phyloP scores from a whole-genome alignment of 1,140 invertebrate genomes.

The Ceratina calcarata region DNA sequence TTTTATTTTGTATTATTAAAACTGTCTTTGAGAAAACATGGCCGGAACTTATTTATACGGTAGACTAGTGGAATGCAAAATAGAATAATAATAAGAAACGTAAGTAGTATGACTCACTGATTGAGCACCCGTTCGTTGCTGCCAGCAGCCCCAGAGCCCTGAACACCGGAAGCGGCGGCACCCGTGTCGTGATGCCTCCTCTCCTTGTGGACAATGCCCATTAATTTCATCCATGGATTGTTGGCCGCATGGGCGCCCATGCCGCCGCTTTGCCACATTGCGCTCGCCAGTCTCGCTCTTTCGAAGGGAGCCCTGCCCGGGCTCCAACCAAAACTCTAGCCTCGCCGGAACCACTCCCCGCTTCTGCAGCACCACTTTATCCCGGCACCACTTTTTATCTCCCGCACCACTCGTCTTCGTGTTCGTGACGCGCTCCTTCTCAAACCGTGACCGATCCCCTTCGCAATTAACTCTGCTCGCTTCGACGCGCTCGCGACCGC shows the following conservation, averaged over 20 bases:
- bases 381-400: constrained; percentile 7
- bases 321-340: constrained; percentile 59
- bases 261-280: constrained; percentile 90
- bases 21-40: background rate
- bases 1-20: background rate
- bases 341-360: constrained; percentile 32
- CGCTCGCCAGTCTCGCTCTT: constrained; percentile 76
- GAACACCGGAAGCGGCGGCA: constrained; percentile 79
- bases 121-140: constrained; percentile 84
- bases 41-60: no score
- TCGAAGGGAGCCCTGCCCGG: constrained; percentile 68
- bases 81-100: background rate
- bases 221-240: constrained; percentile 91
- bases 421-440: background rate
- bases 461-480: background rate
- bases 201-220: constrained; percentile 90
- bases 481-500: background rate
- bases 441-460: background rate
- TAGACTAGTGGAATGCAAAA: background rate
- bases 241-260: constrained; percentile 87
- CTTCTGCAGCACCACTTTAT: constrained; percentile 26
- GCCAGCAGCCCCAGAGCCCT: constrained; percentile 77
- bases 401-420: constrained; percentile 8
- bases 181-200: constrained; percentile 83
- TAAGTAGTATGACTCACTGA: constrained; percentile 82